Conservation (phyloP, 2,888 invertebrate species). For the Pseudeuparius sepicola region DNA sequence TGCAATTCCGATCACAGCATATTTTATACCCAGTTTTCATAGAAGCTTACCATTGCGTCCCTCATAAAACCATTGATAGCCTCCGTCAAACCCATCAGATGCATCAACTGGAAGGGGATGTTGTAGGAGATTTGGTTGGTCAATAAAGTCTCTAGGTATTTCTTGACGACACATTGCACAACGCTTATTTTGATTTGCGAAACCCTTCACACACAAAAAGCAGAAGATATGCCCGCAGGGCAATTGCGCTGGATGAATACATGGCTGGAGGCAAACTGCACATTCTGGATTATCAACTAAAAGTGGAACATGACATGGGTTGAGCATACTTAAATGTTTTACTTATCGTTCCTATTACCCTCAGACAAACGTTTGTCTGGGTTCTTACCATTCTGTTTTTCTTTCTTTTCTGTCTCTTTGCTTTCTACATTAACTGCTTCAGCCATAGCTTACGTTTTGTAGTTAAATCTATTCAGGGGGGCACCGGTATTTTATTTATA, state of each 20-base stretch:
- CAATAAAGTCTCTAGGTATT: slow-evolving; percentile 81
- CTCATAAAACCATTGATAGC: slow-evolving; percentile 93
- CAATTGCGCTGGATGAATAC: slow-evolving; percentile 83
- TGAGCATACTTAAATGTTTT: too few relatives aligned
- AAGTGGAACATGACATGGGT: slow-evolving; percentile 6
- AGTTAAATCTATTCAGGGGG: too few relatives aligned
- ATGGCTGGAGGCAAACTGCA: slow-evolving; percentile 84
- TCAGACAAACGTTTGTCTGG: too few relatives aligned
- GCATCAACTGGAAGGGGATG: slow-evolving; percentile 37
- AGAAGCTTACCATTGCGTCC: slow-evolving; percentile 71
- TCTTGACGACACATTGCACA: slow-evolving; percentile 91
- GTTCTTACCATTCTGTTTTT: neutral
- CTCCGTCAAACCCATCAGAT: slow-evolving; percentile 49
- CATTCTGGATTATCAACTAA: slow-evolving; percentile 53
- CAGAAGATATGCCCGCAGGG: slow-evolving; percentile 96
- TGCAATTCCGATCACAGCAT: neutral
- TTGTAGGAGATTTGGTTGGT: slow-evolving; percentile 70
- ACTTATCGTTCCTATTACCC: too few relatives aligned
- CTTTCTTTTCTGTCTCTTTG: neutral
- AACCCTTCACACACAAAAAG: slow-evolving; percentile 90
- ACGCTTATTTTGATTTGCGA: slow-evolving; percentile 73
- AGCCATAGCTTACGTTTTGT: neutral
- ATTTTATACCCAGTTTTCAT: neutral
- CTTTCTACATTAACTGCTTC: too few relatives aligned
- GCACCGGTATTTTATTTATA: too few relatives aligned